Evolutionary conservation across 2,888 invertebrate species (phyloP).

Genomic region (Hemistola chrysoprasaria): DNA sequence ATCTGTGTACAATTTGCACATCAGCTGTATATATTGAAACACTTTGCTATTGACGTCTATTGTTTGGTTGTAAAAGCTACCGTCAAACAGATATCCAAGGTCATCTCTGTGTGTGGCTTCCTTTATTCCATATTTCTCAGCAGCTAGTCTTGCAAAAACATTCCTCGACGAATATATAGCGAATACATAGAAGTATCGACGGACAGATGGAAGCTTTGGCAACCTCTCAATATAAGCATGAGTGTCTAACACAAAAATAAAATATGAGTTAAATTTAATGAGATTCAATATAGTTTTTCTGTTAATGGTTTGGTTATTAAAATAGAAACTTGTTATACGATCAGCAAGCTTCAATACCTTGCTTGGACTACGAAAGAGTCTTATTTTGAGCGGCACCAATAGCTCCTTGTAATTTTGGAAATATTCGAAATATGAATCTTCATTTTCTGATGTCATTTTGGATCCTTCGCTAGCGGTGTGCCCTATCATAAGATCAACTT

Average conservation of each 20-base stretch:
- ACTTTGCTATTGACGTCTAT: constrained; percentile 5
- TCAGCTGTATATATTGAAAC: constrained; percentile 14
- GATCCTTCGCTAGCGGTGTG: constrained; percentile 18
- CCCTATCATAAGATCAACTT: constrained; percentile 20
- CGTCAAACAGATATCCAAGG: constrained; percentile 15
- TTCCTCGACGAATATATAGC: constrained; percentile 16
- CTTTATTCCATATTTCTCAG: constrained; percentile 11
- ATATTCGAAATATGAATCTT: constrained; percentile 3
- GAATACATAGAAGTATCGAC: constrained; percentile 16
- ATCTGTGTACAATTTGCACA: constrained; percentile 29
- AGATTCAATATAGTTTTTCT: constrained; percentile 7
- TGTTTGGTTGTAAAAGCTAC: constrained; percentile 6
- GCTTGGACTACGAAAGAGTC: constrained; percentile 2
- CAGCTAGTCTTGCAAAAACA: constrained; percentile 8
- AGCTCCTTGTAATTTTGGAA: constrained; percentile 11
- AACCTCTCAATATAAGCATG: constrained; percentile 12
- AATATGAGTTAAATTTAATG: constrained; percentile 4
- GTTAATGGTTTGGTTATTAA: constrained; percentile 10
- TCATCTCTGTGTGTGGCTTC: constrained; percentile 19
- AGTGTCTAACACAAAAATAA: constrained; percentile 11
- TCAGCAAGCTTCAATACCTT: constrained; percentile 9
- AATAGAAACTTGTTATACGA: constrained; percentile 10
- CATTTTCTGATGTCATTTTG: neutral
- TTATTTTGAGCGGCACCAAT: constrained; percentile 11
- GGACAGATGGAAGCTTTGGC: constrained; percentile 1